Evolutionary conservation across 2,888 invertebrate species (phyloP).

Genomic region (Macrophya alboannulata): DNA sequence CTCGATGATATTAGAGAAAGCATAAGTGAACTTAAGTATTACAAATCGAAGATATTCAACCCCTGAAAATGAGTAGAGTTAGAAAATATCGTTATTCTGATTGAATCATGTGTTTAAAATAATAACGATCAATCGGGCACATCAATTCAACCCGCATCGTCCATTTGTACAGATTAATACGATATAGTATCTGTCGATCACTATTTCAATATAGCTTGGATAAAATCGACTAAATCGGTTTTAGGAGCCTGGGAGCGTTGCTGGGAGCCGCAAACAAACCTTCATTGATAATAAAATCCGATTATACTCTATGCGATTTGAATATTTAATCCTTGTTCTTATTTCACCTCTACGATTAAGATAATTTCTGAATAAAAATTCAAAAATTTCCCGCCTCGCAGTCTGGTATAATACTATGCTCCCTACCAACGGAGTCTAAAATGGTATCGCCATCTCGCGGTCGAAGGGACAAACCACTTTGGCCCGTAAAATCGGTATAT

Average conservation of each 20-base stretch:
- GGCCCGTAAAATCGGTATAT: too few species aligned
- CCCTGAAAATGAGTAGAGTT: background rate
- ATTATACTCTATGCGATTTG: background rate
- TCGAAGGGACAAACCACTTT: too few species aligned
- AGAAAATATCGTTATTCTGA: background rate
- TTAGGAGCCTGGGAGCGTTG: background rate
- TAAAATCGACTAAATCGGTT: too few species aligned
- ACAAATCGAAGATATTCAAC: slow-evolving; percentile 80
- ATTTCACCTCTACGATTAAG: too few species aligned
- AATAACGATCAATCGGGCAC: background rate
- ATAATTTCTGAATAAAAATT: background rate
- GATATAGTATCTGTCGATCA: background rate
- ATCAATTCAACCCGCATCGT: background rate
- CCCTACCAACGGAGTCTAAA: too few species aligned
- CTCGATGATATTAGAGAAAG: slow-evolving; percentile 94
- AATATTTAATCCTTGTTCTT: background rate
- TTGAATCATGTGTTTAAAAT: background rate
- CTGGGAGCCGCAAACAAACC: background rate
- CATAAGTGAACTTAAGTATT: slow-evolving; percentile 91
- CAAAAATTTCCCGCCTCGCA: background rate
- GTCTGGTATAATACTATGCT: too few species aligned
- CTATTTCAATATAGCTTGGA: background rate
- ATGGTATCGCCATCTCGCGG: too few species aligned
- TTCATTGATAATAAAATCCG: background rate
- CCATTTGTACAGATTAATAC: background rate